Percentiles rank a stretch among this genome's conserved stretches.
Evolutionary conservation across 1,140 invertebrate genomes (phyloP).

Genomic region (Ridgeia piscesae): DNA sequence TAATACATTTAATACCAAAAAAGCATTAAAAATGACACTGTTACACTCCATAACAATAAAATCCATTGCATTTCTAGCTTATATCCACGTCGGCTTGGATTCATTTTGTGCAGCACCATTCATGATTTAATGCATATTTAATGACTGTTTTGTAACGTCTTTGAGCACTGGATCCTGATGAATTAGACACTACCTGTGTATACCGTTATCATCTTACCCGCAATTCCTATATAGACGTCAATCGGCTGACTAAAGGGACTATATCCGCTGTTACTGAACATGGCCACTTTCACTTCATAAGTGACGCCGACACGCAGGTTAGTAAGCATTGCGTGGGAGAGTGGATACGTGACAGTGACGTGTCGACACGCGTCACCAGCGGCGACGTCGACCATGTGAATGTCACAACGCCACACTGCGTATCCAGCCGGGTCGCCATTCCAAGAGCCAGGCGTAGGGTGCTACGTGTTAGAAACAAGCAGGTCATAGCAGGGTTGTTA

Average conservation of each 20-base stretch:
- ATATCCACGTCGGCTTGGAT: no score
- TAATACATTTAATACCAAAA: background rate
- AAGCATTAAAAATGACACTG: background rate
- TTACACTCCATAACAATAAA: no score
- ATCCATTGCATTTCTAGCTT: no score
- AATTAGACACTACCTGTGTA: background rate
- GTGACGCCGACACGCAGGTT: conserved; percentile 61
- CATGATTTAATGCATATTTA: no score
- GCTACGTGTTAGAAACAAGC: background rate
- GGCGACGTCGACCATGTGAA: conserved; percentile 6
- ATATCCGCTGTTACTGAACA: conserved; percentile 93
- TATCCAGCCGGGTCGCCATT: background rate
- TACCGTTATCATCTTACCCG: conserved; percentile 55
- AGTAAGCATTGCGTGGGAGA: conserved; percentile 29
- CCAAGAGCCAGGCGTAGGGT: background rate
- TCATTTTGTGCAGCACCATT: no score
- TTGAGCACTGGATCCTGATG: no score
- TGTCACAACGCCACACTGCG: background rate
- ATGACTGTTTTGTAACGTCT: no score
- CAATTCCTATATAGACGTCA: conserved; percentile 93
- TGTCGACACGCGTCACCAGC: background rate
- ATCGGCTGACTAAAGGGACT: conserved; percentile 86
- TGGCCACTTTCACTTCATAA: conserved; percentile 94
- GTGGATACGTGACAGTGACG: conserved; percentile 32
- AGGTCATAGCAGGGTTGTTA: background rate